Evolutionary conservation across 2,113 vertebrate species (phyloP).

Genomic region (Centrocercus urophasianus): DNA sequence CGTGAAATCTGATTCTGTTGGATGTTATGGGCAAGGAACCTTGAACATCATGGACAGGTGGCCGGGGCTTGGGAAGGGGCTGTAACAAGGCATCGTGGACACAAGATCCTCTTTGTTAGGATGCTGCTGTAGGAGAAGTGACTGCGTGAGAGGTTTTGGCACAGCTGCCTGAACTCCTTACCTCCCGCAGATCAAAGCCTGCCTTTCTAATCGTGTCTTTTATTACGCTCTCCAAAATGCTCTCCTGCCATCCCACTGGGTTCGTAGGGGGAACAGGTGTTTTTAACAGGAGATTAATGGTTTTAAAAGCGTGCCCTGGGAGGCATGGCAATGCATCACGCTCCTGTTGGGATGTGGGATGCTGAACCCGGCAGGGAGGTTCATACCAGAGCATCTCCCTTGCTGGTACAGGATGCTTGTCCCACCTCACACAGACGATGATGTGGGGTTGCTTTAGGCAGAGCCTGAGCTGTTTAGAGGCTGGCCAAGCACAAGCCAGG

Average conservation of each 20-base stretch:
- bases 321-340: neutral
- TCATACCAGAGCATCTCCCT: neutral
- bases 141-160: neutral
- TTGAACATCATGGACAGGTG: conserved; percentile 4
- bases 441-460: neutral
- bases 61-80: neutral
- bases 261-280: neutral
- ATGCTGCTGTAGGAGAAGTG: neutral
- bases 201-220: neutral
- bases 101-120: conserved; percentile 49
- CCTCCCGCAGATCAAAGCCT: neutral
- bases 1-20: neutral
- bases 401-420: fast-evolving
- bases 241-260: neutral
- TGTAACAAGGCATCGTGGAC: neutral
- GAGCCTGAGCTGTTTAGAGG: neutral
- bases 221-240: neutral
- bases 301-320: neutral
- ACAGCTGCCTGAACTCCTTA: conserved; percentile 58
- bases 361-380: neutral
- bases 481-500: neutral
- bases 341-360: neutral
- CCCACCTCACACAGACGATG: fast-evolving
- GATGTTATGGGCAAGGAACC: neutral
- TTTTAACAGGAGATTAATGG: neutral